phyloP scores from a whole-genome alignment of 1,140 invertebrate genomes.

The Venustaconcha ellipsiformis region DNA sequence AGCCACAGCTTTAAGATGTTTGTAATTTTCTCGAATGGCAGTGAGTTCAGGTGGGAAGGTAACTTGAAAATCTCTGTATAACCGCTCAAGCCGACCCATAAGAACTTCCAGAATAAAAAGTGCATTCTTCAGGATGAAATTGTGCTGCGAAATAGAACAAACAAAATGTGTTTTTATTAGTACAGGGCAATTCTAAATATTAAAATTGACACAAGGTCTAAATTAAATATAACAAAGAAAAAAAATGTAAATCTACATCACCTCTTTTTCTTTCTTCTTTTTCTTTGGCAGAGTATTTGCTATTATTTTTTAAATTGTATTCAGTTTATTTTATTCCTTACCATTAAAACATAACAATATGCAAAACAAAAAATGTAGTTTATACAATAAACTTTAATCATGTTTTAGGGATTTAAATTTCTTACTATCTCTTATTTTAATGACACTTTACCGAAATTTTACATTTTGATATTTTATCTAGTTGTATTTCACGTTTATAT shows the following conservation, averaged over 20 bases:
- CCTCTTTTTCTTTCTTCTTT: not conserved
- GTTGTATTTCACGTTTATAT: too few relatives aligned
- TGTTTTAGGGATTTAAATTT: too few relatives aligned
- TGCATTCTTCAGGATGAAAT: constrained; percentile 73
- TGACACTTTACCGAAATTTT: too few relatives aligned
- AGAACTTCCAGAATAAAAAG: constrained; percentile 73
- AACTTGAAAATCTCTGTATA: constrained; percentile 44
- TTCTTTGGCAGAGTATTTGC: not conserved
- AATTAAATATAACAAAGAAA: not conserved
- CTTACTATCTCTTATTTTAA: too few relatives aligned
- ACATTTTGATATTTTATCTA: too few relatives aligned
- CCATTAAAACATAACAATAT: too few relatives aligned
- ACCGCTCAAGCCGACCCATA: constrained; percentile 68
- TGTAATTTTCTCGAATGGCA: constrained; percentile 42
- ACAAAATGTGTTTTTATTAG: constrained; percentile 12
- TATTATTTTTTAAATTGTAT: not conserved
- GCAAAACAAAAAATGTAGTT: too few relatives aligned
- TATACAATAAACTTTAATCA: too few relatives aligned
- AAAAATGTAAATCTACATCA: not conserved
- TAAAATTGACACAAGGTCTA: not conserved
- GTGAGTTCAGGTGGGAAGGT: constrained; percentile 48
- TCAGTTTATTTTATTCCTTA: not conserved
- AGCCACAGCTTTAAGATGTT: constrained; percentile 36
- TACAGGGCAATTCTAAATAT: not conserved
- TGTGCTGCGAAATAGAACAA: constrained; percentile 62